Conservation (phyloP, 2,888 invertebrate species). For the Marronus borbonicus region DNA sequence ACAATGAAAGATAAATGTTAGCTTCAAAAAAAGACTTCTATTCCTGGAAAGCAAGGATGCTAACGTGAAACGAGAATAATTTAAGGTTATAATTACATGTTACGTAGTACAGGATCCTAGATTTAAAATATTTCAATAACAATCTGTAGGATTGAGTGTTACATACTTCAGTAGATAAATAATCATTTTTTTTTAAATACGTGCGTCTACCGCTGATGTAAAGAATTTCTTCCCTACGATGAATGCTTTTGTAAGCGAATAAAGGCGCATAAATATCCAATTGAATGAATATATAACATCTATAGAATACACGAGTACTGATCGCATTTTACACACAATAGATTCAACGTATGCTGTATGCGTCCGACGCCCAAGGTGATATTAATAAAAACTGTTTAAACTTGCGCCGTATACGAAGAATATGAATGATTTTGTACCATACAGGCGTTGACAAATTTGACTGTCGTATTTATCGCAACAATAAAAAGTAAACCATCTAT, state of each 20-base stretch:
- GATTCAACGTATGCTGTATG: neutral
- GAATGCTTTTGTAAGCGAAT: no score
- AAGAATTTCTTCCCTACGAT: no score
- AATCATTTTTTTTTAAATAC: no score
- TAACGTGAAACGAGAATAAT: constrained; percentile 6
- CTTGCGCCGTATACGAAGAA: neutral
- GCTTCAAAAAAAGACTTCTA: constrained; percentile 10
- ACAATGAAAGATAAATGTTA: constrained; percentile 15
- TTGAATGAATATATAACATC: no score
- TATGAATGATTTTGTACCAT: constrained; percentile 16
- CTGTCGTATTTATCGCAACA: neutral
- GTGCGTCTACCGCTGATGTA: no score
- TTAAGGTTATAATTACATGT: constrained; percentile 15
- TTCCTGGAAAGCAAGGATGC: constrained; percentile 16
- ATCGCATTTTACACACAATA: neutral
- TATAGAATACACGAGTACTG: no score
- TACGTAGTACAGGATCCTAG: neutral
- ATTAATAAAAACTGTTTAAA: constrained; percentile 6
- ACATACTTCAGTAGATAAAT: neutral
- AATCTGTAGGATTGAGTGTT: neutral
- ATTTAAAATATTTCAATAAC: neutral
- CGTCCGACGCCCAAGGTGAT: constrained; percentile 3
- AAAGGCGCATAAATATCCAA: no score
- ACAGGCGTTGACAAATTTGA: neutral
- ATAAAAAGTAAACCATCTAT: constrained; percentile 21